Evolutionary conservation across 2,113 vertebrate genomes (phyloP).

Genomic region (Lagopus muta): DNA sequence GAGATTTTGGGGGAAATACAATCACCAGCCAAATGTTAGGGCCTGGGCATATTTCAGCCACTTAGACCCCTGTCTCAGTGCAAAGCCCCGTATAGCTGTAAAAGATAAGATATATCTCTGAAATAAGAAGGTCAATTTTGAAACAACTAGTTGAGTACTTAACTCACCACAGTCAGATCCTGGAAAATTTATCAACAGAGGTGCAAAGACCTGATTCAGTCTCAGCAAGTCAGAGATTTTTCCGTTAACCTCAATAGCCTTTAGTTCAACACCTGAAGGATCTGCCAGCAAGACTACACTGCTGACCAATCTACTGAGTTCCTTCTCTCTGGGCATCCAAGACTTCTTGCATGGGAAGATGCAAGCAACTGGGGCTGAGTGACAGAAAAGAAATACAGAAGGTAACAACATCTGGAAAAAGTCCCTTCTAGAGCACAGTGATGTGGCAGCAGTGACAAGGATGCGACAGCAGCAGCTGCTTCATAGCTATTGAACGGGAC

Average conservation of each 20-base stretch:
- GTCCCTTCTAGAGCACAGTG: not conserved
- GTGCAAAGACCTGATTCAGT: not conserved
- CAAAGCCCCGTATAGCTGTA: not conserved
- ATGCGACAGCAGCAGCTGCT: not conserved
- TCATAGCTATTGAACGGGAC: fast-evolving
- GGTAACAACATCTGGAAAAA: not conserved
- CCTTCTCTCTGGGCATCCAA: not conserved
- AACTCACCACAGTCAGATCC: not conserved
- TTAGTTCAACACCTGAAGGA: not conserved
- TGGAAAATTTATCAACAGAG: not conserved
- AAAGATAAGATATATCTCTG: not conserved
- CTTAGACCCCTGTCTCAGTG: not conserved
- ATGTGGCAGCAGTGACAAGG: not conserved
- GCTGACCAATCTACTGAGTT: not conserved
- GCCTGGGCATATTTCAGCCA: not conserved
- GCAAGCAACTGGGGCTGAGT: not conserved
- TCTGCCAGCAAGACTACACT: not conserved
- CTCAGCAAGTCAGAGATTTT: not conserved
- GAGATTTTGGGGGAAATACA: not conserved
- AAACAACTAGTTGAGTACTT: not conserved
- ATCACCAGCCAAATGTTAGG: not conserved
- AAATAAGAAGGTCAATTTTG: not conserved
- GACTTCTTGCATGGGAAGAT: fast-evolving
- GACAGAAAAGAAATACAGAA: not conserved
- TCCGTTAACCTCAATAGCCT: not conserved